A percentile compares a stretch with the other conserved stretches of the same genome.
These are phyloP conservation scores for Hyppa rectilinea DNA, from an alignment of 2,888 invertebrate genomes.

Conservation along the genomic window DNA sequence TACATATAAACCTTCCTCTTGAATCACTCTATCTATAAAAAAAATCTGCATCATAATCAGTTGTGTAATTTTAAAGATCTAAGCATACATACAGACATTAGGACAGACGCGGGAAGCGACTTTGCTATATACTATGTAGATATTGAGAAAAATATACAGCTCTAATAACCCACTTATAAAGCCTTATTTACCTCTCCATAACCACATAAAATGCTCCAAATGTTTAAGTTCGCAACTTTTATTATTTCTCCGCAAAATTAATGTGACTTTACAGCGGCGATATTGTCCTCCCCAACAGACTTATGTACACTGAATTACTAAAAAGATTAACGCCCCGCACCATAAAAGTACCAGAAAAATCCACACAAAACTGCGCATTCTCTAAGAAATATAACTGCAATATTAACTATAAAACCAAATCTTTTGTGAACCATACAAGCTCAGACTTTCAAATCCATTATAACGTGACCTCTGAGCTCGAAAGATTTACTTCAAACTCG, in stretches of 20 bases:
- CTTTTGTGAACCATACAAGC: conserved; percentile 67
- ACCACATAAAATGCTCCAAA: conserved; percentile 31
- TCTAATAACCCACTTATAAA: conserved; percentile 17
- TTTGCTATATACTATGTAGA: too few species aligned
- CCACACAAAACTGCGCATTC: conserved; percentile 70
- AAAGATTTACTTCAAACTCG: conserved; percentile 36
- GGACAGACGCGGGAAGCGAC: too few species aligned
- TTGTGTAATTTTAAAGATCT: too few species aligned
- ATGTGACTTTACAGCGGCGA: conserved; percentile 44
- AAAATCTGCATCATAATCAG: too few species aligned
- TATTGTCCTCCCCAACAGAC: conserved; percentile 58
- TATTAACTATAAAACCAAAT: conserved; percentile 76
- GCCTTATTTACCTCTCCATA: conserved; percentile 35
- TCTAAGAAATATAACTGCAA: conserved; percentile 80
- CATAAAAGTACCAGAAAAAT: conserved; percentile 72
- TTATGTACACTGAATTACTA: conserved; percentile 64
- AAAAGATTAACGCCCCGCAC: conserved; percentile 68
- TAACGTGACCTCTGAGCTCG: conserved; percentile 46
- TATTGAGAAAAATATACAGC: not conserved
- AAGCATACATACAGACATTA: too few species aligned
- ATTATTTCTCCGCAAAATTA: conserved; percentile 54
- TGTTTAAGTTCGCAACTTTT: conserved; percentile 42
- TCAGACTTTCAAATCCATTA: conserved; percentile 56
- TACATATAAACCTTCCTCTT: too few species aligned
- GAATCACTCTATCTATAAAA: too few species aligned